Base-by-base conservation (phyloP, 2,113 vertebrate genomes). In the Turnix velox region DNA sequence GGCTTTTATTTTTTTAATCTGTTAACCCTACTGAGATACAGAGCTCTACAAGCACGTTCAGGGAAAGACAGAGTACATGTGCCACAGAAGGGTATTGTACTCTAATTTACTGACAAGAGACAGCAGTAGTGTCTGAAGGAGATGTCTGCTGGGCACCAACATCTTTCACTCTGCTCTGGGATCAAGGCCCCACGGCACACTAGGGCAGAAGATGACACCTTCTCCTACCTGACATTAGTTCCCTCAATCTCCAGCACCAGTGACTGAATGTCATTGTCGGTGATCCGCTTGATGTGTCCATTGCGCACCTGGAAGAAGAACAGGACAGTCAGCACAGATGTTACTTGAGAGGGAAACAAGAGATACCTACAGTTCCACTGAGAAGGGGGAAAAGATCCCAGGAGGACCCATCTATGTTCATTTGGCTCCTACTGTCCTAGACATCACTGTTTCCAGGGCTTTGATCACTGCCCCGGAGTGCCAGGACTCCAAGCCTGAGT, bases 231-330 rank as follows among this genome's bases (percentile, higher is more conserved):
- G 95, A 99, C 99, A 15, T 99, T 99, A 35, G 98, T 97, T 55
- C 99, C 99, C 96, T 99, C 99, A 7, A 99, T 98, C 96, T 99
- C 99, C 95, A 99, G 95, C 93, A 99, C 99, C 92, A 98, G 90
- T 0, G 99, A 99, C 97, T 99, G 99, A 83, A 99, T 99, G 95
- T 99, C 99, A 24, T 99, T 99, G 96, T 99, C 99, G 0, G 98
- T 98, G 87, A 99, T 98, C 87, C 99, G 97, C 93, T 99, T 99
- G 91, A 99, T 99, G 93, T 99, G 99, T 35, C 99, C 99, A 52
- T 99, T 99, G 81, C 98, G 98, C 58, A 99, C 99, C 99, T 99
- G 77, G 40, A 67, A 71, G 61, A 78, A 7, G 66, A 79, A 49
- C 0, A 30, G 74, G 45, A 18, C 62, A 94, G 66, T 51, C 45